Percentiles rank a stretch among this genome's conserved stretches.
Evolutionary conservation across 2,797 vertebrate species (phyloP).

Genomic region (Petrocephalus sullivani): DNA sequence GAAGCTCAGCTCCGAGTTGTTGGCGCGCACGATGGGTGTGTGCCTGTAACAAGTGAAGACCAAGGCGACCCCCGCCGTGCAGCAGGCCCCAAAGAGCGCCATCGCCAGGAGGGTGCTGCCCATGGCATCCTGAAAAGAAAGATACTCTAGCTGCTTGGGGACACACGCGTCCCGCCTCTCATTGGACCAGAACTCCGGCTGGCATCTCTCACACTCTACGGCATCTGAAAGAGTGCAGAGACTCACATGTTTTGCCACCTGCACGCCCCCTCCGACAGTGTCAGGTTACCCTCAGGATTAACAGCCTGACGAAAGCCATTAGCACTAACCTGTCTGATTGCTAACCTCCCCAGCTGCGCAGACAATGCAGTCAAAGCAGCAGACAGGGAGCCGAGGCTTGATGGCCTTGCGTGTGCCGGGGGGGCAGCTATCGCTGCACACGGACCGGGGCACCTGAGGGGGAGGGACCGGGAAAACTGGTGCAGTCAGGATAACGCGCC

Average conservation of each 20-base stretch:
- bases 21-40: slow-evolving; percentile 64
- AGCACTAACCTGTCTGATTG: slow-evolving; percentile 66
- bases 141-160: slow-evolving; percentile 65
- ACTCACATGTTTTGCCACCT: background rate
- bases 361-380: slow-evolving; percentile 74
- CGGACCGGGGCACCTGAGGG: slow-evolving; percentile 63
- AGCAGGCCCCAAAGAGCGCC: slow-evolving; percentile 60
- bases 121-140: slow-evolving; percentile 65
- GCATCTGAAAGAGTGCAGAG: slow-evolving; percentile 52
- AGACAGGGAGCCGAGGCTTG: slow-evolving; percentile 64
- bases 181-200: slow-evolving; percentile 70
- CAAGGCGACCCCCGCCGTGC: slow-evolving; percentile 51
- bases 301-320: background rate
- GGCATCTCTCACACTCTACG: slow-evolving; percentile 63
- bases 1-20: slow-evolving; percentile 71
- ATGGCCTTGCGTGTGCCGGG: slow-evolving; percentile 67
- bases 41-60: slow-evolving; percentile 55
- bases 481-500: slow-evolving; percentile 21
- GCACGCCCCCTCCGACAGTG: background rate
- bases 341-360: slow-evolving; percentile 72
- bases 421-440: slow-evolving; percentile 66
- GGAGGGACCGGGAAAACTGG: slow-evolving; percentile 33
- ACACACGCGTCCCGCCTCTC: slow-evolving; percentile 56
- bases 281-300: background rate
- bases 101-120: slow-evolving; percentile 55